Base-by-base conservation (phyloP, 1,140 invertebrate genomes). In the Pogonognathellus flavescens region DNA sequence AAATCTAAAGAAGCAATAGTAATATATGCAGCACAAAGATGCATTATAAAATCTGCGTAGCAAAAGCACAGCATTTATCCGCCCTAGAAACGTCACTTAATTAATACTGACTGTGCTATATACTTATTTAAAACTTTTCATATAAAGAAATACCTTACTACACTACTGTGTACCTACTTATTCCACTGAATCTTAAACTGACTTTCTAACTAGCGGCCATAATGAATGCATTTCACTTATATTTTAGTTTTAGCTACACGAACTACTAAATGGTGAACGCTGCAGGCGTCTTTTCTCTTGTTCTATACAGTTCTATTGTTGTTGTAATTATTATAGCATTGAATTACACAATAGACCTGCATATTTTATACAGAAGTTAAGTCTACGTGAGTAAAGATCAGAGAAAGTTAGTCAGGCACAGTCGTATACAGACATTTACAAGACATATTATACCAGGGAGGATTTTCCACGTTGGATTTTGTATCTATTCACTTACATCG, bases 171-270 rank as follows among this genome's bases (percentile, higher is more conserved):
- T n/a, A n/a, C n/a, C n/a, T n/a, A n/a, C n/a, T n/a, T n/a, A 41
- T 41, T 41, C 31, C 31, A 41, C 6, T 41, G 6, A 9, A 18
- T 62, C 59, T 18, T n/a, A 20, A 13, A 62, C 11, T 55, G 11
- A 55, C 11, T 55, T 25, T 9, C 49, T 76, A 76, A 76, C 31
- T 49, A 0, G n/a, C 49, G 70, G 31, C 70, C 70, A 50, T 49
- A 76, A 76, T 49, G 14, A 76, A 76, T 76, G 31, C 14, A 76
- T 76, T 76, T 76, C 70, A 76, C 70, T 76, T 76, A 70, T 11
- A 41, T 6, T 41, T 41, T 41, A 41, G 31, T 41, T 41, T 41
- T 41, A 76, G 70, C n/a, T 76, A 76, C 70, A 76, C 7, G 11
- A 57, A n/a, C 25, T 50, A n/a, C 25, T 50, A 76, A 16, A 76